These are phyloP conservation scores for Picathartes gymnocephalus DNA, from an alignment of 2,113 vertebrate genomes.

Conservation along the genomic window DNA sequence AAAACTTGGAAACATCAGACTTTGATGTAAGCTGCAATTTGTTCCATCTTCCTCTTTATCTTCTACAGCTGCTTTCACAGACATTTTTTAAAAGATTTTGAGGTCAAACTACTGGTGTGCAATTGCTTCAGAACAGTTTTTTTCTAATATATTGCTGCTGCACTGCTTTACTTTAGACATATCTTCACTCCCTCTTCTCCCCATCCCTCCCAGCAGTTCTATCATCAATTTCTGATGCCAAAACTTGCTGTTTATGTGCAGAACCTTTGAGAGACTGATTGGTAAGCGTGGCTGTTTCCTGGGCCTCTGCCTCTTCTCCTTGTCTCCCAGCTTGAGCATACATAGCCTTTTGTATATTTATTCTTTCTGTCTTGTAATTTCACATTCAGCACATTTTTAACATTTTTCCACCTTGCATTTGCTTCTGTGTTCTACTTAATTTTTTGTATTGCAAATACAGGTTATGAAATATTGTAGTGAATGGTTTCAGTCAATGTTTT, in stretches of 20 bases:
- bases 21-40: neutral
- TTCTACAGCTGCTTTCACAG: neutral
- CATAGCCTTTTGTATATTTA: neutral
- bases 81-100: neutral
- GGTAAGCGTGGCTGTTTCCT: neutral
- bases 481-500: neutral
- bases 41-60: neutral
- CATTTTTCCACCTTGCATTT: neutral
- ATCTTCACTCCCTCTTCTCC: neutral
- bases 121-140: neutral
- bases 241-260: neutral
- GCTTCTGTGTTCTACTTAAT: neutral
- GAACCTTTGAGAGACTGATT: neutral
- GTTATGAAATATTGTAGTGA: neutral
- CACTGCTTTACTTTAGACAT: neutral
- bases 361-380: neutral
- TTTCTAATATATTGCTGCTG: neutral
- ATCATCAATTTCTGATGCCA: neutral
- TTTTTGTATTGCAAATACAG: neutral
- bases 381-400: neutral
- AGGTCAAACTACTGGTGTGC: neutral
- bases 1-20: neutral
- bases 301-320: neutral
- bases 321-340: neutral
- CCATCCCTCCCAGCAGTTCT: neutral